Evolutionary conservation across 37 sponge, comb jelly and placozoan genomes (phyloP), one percentile per base, ranked within the genome.

Genomic region (Lycopodina hypogea): DNA sequence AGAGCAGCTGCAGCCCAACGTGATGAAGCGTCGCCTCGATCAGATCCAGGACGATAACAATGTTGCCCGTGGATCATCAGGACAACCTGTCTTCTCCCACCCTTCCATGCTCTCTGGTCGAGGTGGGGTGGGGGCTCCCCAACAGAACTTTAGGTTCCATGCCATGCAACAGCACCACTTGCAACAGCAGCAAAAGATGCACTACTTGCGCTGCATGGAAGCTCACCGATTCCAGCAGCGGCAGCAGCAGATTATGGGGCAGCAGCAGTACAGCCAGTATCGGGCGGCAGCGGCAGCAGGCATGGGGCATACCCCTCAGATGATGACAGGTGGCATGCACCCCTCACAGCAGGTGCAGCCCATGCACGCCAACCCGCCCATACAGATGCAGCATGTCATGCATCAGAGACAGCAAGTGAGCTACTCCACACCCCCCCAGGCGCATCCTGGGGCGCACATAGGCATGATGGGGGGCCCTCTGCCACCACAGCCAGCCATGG

Each of bases 361-460:
- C 28, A 58, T 81, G 72, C 81, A 81, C 32, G 81, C 81, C 45
- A 71, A 55, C 45, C 81, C 81, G 0, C 60, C 81, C 26, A 59
- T 81, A 61, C 81, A 56, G 7, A 81, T 81, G 81, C 72, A 71
- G 14, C 81, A 81, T 48, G 50, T 81, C 41, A 35, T 57, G 26
- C 36, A 67, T 3, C 78, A 78, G 68, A 4, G 53, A 11, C 53
- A 67, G 38, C 22, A 66, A 28, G 35, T 40, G 1, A 50, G 28
- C 12, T 14, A 36, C 12, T 23, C 15, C n/a, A 69, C 57, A 0
- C 48, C 2, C 0, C 19, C 37, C 19, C 60, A 60, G 77, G 61
- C 63, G 65, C 50, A 30, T 40, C 77, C 77, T 45, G 45, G 45
- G 24, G 30, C 4, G 33, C 73, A 50, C 8, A 1, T 28, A 14